These are phyloP conservation scores for Drosophila yakuba DNA, from an alignment of 1,140 invertebrate genomes.

Conservation along the genomic window DNA sequence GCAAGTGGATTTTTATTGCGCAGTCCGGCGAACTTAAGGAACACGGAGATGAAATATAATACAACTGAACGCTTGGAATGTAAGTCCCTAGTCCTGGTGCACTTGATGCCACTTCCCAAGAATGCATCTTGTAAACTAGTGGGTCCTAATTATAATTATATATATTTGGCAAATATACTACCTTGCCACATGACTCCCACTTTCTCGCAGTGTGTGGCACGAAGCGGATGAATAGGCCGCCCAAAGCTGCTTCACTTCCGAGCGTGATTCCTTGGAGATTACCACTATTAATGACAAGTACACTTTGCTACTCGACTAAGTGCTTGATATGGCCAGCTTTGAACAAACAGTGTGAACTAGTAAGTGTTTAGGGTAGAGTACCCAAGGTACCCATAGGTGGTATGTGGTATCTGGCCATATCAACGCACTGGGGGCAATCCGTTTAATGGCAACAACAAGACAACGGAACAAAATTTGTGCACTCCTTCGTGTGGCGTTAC, in stretches of 20 bases:
- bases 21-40: slow-evolving; percentile 11
- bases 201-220: too few species aligned
- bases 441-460: slow-evolving; percentile 21
- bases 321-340: slow-evolving; percentile 31
- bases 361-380: too few species aligned
- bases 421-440: slow-evolving; percentile 19
- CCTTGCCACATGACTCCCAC: too few species aligned
- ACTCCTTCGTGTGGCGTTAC: background rate
- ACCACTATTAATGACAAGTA: background rate
- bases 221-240: background rate
- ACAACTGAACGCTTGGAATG: background rate
- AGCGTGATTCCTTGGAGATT: background rate
- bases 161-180: too few species aligned
- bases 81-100: too few species aligned
- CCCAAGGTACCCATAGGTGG: too few species aligned
- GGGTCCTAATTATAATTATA: too few species aligned
- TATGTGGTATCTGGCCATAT: slow-evolving; percentile 24
- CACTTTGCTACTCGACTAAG: background rate
- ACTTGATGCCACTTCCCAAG: background rate
- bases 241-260: too few species aligned
- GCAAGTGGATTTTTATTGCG: slow-evolving; percentile 65
- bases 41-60: background rate
- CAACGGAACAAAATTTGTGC: slow-evolving; percentile 11
- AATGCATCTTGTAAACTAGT: too few species aligned
- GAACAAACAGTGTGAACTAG: too few species aligned